phyloP scores from a whole-genome alignment of 2,888 invertebrate genomes.

The Dolichopus griseipennis region DNA sequence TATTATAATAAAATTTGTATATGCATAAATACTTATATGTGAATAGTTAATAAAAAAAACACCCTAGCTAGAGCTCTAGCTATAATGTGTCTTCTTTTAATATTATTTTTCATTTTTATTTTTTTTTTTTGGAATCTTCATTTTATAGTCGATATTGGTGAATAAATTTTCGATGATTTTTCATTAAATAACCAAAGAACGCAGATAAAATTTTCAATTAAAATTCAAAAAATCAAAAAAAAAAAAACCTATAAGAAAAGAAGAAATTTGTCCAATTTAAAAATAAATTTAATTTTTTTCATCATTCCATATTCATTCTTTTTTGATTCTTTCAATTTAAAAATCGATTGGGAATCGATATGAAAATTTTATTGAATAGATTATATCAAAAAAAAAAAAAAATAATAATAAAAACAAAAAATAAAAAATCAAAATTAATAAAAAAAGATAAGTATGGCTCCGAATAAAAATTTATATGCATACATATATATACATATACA shows the following conservation, averaged over 20 bases:
- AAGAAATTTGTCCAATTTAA: slow-evolving; percentile 6
- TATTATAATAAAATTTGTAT: too few relatives aligned
- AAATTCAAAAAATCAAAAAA: neutral
- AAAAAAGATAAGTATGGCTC: too few relatives aligned
- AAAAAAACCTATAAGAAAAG: too few relatives aligned
- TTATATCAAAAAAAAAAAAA: neutral
- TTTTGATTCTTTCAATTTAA: neutral
- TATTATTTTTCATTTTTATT: neutral
- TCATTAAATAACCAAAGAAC: neutral
- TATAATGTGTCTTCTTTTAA: too few relatives aligned
- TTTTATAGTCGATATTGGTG: neutral
- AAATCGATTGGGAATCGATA: neutral
- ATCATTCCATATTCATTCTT: neutral
- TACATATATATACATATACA: neutral
- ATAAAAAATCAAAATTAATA: too few relatives aligned
- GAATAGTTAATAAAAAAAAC: too few relatives aligned
- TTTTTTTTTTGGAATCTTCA: neutral
- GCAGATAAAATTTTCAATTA: too few relatives aligned
- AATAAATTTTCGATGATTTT: neutral
- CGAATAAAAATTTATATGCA: too few relatives aligned
- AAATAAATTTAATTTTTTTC: too few relatives aligned
- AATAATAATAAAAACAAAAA: too few relatives aligned
- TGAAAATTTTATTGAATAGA: neutral
- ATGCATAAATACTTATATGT: too few relatives aligned
- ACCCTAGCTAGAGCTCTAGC: too few relatives aligned